Evolutionary conservation across 2,888 invertebrate genomes (phyloP).

Genomic region (Sinotaia quadrata): DNA sequence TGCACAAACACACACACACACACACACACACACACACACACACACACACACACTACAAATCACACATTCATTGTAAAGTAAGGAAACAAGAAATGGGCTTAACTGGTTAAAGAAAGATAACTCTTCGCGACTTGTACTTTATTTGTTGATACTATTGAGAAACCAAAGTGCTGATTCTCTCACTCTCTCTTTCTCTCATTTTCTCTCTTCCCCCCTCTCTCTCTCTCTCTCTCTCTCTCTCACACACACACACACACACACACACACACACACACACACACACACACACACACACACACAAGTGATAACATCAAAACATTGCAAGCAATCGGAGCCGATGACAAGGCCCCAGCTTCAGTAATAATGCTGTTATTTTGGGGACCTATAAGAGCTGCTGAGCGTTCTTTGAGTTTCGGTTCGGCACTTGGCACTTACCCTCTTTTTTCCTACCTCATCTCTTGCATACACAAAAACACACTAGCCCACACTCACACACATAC

Average conservation of each 20-base stretch:
- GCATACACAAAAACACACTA: too few species aligned
- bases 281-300: not conserved
- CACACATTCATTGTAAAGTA: too few species aligned
- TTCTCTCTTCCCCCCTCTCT: not conserved
- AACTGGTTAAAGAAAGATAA: not conserved
- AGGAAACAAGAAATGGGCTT: not conserved
- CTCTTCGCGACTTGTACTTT: not conserved
- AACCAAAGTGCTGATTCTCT: not conserved
- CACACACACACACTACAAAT: not conserved
- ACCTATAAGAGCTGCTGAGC: not conserved
- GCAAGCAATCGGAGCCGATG: not conserved
- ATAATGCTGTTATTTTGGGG: constrained; percentile 5
- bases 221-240: not conserved
- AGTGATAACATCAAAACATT: not conserved
- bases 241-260: not conserved
- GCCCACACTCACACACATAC: too few species aligned
- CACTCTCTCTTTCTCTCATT: not conserved
- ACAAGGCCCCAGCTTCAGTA: not conserved
- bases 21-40: not conserved
- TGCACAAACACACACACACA: not conserved
- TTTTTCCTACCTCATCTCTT: too few species aligned
- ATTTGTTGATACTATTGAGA: not conserved
- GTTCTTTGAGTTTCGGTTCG: not conserved
- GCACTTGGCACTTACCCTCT: too few species aligned
- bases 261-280: not conserved